These are phyloP conservation scores for Patella ulyssiponensis DNA, from an alignment of 2,888 invertebrate genomes.

Conservation along the genomic window DNA sequence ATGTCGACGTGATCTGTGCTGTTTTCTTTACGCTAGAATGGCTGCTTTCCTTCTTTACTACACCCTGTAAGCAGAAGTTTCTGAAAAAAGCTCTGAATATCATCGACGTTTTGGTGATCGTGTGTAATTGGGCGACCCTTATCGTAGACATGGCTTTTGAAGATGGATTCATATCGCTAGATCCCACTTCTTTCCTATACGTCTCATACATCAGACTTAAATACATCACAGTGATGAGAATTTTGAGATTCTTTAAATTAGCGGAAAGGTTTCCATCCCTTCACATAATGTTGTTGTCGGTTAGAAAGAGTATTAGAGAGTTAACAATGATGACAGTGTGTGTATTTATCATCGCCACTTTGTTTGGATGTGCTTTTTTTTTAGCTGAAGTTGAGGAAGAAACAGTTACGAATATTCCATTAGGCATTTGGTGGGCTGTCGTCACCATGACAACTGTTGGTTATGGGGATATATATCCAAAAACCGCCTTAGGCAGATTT, in stretches of 20 bases:
- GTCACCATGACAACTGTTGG: conserved; percentile 65
- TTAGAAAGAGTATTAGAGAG: conserved; percentile 57
- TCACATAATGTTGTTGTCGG: conserved; percentile 54
- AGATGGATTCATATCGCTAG: background rate
- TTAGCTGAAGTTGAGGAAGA: conserved; percentile 28
- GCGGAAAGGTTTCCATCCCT: conserved; percentile 37
- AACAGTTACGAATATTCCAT: conserved; percentile 50
- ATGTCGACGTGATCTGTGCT: conserved; percentile 16
- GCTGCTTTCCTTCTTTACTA: conserved; percentile 4
- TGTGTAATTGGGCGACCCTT: background rate
- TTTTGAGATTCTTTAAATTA: conserved; percentile 31
- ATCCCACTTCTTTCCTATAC: background rate
- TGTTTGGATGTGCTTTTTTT: conserved; percentile 59
- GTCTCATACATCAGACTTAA: background rate
- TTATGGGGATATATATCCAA: conserved; percentile 57
- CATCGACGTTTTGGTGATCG: background rate
- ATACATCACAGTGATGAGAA: conserved; percentile 8
- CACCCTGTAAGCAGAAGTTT: conserved; percentile 2
- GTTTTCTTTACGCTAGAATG: conserved; percentile 17
- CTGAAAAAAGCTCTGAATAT: background rate
- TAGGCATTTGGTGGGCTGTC: conserved; percentile 63
- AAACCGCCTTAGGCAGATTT: conserved; percentile 43
- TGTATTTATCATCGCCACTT: conserved; percentile 60
- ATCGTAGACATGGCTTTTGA: background rate
- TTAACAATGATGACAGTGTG: conserved; percentile 56